Percentiles rank a stretch among this genome's conserved stretches.
These are phyloP conservation scores for Allobates femoralis DNA, from an alignment of 2,797 vertebrate genomes.

Conservation along the genomic window DNA sequence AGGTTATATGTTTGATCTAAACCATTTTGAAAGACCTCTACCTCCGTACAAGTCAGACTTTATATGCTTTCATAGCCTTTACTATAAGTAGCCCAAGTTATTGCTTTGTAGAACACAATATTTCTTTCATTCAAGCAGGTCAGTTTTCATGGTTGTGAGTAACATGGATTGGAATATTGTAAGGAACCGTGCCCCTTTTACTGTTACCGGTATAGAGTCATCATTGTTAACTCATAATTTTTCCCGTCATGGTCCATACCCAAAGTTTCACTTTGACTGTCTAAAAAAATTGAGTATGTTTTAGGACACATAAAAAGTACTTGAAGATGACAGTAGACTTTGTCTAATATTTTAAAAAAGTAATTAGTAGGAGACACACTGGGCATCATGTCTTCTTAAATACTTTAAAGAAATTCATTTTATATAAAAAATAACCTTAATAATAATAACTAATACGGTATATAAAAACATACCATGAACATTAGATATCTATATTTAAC, in stretches of 20 bases:
- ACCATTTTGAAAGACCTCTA: neutral
- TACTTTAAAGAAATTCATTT: neutral
- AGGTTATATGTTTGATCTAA: conserved; percentile 18
- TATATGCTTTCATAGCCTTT: conserved; percentile 44
- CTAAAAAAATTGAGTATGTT: conserved; percentile 31
- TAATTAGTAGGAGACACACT: neutral
- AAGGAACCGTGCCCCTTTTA: conserved; percentile 36
- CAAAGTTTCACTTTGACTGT: conserved; percentile 45
- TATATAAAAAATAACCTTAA: neutral
- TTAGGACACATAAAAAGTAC: conserved; percentile 17
- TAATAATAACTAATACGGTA: too few species aligned
- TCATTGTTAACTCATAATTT: conserved; percentile 61
- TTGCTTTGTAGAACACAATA: conserved; percentile 57
- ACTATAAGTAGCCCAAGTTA: conserved; percentile 57
- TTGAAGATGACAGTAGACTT: neutral
- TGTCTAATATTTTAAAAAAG: neutral
- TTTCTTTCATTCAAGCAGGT: conserved; percentile 32
- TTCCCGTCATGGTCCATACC: conserved; percentile 57
- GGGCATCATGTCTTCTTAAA: neutral
- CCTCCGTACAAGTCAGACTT: conserved; percentile 31
- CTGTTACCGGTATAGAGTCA: conserved; percentile 56
- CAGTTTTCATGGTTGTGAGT: conserved; percentile 24
- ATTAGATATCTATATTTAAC: too few species aligned
- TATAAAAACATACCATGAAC: too few species aligned
- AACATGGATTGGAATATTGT: conserved; percentile 43